Evolutionary conservation across 1,140 invertebrate genomes (phyloP).

Genomic region (Hypothenemus hampei): DNA sequence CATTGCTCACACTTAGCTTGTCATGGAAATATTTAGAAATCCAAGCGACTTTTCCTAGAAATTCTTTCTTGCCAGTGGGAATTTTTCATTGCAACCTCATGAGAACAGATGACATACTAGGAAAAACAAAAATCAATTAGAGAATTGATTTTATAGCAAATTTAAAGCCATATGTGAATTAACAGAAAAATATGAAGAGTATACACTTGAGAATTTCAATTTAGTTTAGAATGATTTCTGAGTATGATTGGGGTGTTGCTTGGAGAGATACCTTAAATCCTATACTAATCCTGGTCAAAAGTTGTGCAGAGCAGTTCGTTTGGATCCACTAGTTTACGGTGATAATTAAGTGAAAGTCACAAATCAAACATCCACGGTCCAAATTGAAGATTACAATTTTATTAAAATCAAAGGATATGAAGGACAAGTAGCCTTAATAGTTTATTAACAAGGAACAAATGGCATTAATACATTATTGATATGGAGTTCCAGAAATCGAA

Average conservation of each 20-base stretch:
- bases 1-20: no score
- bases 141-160: conserved; percentile 85
- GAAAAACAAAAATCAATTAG: conserved; percentile 88
- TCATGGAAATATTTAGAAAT: conserved; percentile 90
- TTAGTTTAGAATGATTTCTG: conserved; percentile 36
- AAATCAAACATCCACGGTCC: conserved; percentile 66
- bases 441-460: no score
- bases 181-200: conserved; percentile 81
- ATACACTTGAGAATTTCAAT: conserved; percentile 27
- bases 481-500: conserved; percentile 71
- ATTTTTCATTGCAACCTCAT: conserved; percentile 86
- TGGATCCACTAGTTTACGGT: conserved; percentile 74
- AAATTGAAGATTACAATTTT: conserved; percentile 55
- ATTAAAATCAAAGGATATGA: conserved; percentile 56
- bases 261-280: conserved; percentile 89
- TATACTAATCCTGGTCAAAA: conserved; percentile 78
- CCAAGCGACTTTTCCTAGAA: conserved; percentile 85
- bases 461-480: conserved; percentile 72
- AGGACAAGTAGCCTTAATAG: conserved; percentile 78
- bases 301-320: conserved; percentile 78
- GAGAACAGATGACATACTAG: conserved; percentile 83
- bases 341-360: conserved; percentile 71
- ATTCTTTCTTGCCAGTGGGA: conserved; percentile 77
- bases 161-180: conserved; percentile 82
- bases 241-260: conserved; percentile 76